phyloP scores from a whole-genome alignment of 1,140 invertebrate species.

The Magallana gigas region DNA sequence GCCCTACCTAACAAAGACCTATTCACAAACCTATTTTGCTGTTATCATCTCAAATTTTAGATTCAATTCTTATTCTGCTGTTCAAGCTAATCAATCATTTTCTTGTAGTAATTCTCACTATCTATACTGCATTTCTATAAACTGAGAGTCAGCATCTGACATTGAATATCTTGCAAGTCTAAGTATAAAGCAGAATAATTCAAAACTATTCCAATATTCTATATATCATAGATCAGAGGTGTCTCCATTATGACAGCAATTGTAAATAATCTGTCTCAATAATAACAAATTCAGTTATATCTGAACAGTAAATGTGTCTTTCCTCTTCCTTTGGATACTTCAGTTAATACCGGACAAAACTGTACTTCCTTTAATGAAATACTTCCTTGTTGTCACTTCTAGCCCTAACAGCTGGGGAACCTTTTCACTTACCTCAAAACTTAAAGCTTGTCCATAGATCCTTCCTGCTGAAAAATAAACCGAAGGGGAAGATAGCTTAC shows the following conservation, averaged over 20 bases:
- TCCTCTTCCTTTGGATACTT: not conserved
- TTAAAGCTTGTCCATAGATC: constrained; percentile 25
- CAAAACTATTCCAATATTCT: too few relatives aligned
- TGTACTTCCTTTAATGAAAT: not conserved
- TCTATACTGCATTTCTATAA: too few relatives aligned
- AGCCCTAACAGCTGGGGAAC: constrained; percentile 26
- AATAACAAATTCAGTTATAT: not conserved
- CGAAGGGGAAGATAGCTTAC: constrained; percentile 26
- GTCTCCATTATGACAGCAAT: not conserved
- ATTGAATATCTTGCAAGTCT: too few relatives aligned
- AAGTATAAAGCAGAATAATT: too few relatives aligned
- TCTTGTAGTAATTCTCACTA: too few relatives aligned
- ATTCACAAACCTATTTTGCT: constrained; percentile 11
- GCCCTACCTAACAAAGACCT: constrained; percentile 7
- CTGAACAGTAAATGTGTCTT: not conserved
- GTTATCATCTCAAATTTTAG: not conserved
- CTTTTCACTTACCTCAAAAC: not conserved
- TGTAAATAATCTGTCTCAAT: constrained; percentile 15
- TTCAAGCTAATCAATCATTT: too few relatives aligned
- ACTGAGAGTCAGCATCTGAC: too few relatives aligned
- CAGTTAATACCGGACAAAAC: not conserved
- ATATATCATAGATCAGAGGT: not conserved
- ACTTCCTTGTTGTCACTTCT: constrained; percentile 5
- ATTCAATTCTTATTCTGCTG: too few relatives aligned
- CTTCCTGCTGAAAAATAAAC: constrained; percentile 28